A percentile compares a stretch with the other conserved stretches of the same genome.
phyloP scores from a whole-genome alignment of 2,888 invertebrate species.

The Dioctria linearis region DNA sequence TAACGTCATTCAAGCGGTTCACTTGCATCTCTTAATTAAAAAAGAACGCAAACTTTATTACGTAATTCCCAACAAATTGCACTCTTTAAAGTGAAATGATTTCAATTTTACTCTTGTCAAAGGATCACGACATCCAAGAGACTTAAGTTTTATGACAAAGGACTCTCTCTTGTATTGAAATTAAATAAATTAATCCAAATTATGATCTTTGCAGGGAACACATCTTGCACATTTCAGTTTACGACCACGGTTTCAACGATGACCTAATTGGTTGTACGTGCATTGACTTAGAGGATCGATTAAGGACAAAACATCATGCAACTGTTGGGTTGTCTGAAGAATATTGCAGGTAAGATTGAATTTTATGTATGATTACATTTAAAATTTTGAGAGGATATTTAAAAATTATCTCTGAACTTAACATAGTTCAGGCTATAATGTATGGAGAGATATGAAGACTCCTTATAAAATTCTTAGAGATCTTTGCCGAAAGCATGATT shows the following conservation, averaged over 20 bases:
- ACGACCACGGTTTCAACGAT: constrained; percentile 82
- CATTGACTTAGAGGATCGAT: constrained; percentile 90
- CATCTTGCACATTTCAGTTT: constrained; percentile 80
- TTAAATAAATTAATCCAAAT: constrained; percentile 27
- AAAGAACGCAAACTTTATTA: too few relatives aligned
- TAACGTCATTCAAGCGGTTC: too few relatives aligned
- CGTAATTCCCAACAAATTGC: not conserved
- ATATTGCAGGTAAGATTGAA: constrained; percentile 76
- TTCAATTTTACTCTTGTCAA: constrained; percentile 13
- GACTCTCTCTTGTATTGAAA: not conserved
- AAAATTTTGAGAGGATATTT: too few relatives aligned
- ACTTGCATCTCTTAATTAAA: too few relatives aligned
- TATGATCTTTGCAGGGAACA: constrained; percentile 79
- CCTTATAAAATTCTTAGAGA: constrained; percentile 82
- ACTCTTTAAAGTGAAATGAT: not conserved
- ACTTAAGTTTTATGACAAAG: constrained; percentile 12
- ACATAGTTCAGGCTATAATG: constrained; percentile 77
- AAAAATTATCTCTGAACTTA: not conserved
- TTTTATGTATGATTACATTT: not conserved
- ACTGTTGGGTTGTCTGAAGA: constrained; percentile 82
- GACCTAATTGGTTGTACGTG: constrained; percentile 88
- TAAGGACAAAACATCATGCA: constrained; percentile 84
- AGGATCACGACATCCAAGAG: constrained; percentile 1
- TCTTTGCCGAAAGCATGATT: constrained; percentile 79
- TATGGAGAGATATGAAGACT: constrained; percentile 83